A percentile compares a stretch with the other conserved stretches of the same genome.
These are phyloP conservation scores for Metridium senile DNA, from an alignment of 92 coral and sea anemone genomes.

Conservation along the genomic window DNA sequence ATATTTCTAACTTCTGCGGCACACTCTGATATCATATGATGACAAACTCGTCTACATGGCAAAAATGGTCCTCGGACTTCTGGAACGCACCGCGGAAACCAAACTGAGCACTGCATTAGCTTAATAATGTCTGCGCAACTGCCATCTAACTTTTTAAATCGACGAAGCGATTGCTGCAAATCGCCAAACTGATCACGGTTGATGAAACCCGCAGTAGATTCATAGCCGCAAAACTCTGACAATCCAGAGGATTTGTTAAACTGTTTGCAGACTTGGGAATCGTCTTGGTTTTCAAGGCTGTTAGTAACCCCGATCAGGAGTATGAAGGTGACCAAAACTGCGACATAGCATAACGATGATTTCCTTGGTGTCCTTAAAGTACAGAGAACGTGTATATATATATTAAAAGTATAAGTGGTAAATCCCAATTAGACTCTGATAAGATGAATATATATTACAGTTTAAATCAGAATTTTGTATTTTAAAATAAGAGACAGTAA, in stretches of 20 bases:
- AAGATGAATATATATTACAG: too few species aligned
- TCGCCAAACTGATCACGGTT: neutral
- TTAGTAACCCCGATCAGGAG: neutral
- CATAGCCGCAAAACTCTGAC: neutral
- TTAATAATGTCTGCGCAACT: slow-evolving; percentile 47
- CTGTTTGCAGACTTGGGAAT: neutral
- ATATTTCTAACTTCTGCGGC: neutral
- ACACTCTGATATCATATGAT: slow-evolving; percentile 45
- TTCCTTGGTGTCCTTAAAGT: too few species aligned
- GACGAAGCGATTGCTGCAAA: too few species aligned
- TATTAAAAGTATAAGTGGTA: too few species aligned
- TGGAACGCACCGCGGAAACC: slow-evolving; percentile 57
- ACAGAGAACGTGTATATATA: too few species aligned
- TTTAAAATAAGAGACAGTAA: too few species aligned
- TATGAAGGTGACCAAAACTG: neutral
- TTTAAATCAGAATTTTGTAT: too few species aligned
- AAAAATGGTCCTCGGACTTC: slow-evolving; percentile 53
- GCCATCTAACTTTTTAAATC: neutral
- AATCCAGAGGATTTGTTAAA: neutral
- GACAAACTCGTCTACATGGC: slow-evolving; percentile 65
- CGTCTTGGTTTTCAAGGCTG: neutral
- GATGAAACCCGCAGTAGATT: neutral
- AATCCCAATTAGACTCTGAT: too few species aligned
- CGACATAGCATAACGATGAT: neutral
- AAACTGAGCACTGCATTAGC: slow-evolving; percentile 50